These are phyloP conservation scores for Holotrichia oblita DNA, from an alignment of 1,140 invertebrate species.

Conservation along the genomic window DNA sequence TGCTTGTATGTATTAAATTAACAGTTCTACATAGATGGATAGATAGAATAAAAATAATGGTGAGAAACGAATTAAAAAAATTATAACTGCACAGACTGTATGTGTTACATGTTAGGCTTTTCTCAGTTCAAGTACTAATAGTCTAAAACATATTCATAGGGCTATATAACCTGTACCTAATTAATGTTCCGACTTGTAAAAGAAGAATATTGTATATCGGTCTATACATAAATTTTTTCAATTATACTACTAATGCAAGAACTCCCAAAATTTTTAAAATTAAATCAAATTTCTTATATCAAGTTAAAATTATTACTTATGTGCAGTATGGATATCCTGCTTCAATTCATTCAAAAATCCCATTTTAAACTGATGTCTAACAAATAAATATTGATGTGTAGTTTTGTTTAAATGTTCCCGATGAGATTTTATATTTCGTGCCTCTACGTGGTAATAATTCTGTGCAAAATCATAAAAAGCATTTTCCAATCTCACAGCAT, in stretches of 20 bases:
- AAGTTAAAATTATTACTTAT: slow-evolving; percentile 73
- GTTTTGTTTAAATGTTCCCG: slow-evolving; percentile 92
- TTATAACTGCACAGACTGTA: no score
- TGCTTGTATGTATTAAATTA: no score
- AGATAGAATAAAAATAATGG: no score
- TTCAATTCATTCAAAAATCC: slow-evolving; percentile 95
- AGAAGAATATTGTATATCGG: no score
- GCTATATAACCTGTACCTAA: no score
- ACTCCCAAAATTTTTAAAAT: neutral
- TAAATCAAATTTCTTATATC: neutral
- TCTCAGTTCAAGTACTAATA: no score
- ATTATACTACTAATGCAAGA: slow-evolving; percentile 38
- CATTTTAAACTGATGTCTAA: slow-evolving; percentile 97
- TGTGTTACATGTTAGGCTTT: no score
- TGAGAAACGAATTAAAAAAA: no score
- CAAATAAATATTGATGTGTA: slow-evolving; percentile 90
- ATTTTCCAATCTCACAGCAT: slow-evolving; percentile 82
- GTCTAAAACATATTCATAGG: no score
- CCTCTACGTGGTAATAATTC: slow-evolving; percentile 90
- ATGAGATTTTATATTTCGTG: slow-evolving; percentile 87
- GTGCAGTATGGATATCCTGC: slow-evolving; percentile 86
- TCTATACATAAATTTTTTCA: no score
- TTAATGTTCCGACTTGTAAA: no score
- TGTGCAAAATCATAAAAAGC: slow-evolving; percentile 93
- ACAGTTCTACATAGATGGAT: no score